Base-by-base conservation (phyloP, 2,888 invertebrate species). In the Charanyca ferruginea region DNA sequence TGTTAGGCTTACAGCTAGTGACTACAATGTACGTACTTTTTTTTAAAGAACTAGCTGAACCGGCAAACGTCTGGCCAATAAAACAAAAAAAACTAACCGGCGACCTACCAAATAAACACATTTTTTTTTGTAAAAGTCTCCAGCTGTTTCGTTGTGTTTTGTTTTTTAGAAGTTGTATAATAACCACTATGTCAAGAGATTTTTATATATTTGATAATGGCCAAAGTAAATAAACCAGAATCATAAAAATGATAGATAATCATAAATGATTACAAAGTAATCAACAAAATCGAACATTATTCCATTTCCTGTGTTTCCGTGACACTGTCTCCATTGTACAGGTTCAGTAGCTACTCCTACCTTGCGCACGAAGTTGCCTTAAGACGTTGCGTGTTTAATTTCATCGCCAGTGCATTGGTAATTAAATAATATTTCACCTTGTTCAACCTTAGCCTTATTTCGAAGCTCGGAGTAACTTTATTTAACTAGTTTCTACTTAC, bases 381-480 rank as follows among this genome's bases (percentile, higher is more conserved):
- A 84, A 81, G 68, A 64, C 74, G 73, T 88, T 76, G 88, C 88
- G 88, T 88, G 88, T 74, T 83, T 75, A 71, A 76, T 77, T 83
- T 71, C 80, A 80, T 83, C 77, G 80, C 65, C 70, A 76, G 77
- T 87, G 87, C 86, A 88, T 85, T 74, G 52, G 22, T 64, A 79
- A 81, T 85, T 62, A 68, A 82, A 71, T 63, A 66, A 38, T 58
- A 78, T 68, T 74, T 84, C 66, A 66, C 69, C 70, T 70, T 66
- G 55, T 77, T 54, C 70, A 80, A 75, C 83, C 75, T 83, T 82
- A 83, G 79, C 83, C 76, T 83, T 83, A 80, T 82, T 83, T 80
- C n/a, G 49, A 38, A 65, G 23, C 25, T 57, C 13, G 8, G 1
- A 52, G 22, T 20, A 11, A 9, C 11, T 53, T 62, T 35, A 48